Evolutionary conservation across 2,888 invertebrate genomes (phyloP), one percentile per base, ranked within the genome.

Genomic region (Sturmia bella): DNA sequence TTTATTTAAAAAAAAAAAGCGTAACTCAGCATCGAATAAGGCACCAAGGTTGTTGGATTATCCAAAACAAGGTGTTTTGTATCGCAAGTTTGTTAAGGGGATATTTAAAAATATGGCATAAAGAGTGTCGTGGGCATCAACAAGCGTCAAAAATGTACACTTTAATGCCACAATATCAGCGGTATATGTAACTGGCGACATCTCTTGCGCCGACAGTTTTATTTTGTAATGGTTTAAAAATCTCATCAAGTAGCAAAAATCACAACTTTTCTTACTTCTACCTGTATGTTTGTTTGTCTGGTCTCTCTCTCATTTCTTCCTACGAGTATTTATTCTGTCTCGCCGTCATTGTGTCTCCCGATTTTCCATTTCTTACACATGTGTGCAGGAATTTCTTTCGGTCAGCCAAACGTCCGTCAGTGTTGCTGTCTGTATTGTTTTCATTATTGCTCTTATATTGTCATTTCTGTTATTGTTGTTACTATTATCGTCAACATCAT

Each of bases 401-500:
- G 45, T 48, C 27, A 50, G 37, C 21, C 7, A 50, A 41, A n/a
- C 11, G 12, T 6, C 1, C 17, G 12, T 54, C 73, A 52, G 41
- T 66, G 39, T 37, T 70, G 39, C 24, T 48, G 21, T 15, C 15
- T 56, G 24, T n/a, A n/a, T 13, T 27, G 41, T 39, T 63, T 11
- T 3, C 32, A 15, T 21, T 27, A 45, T 61, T 52, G 24, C 63
- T 63, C 5, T 45, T 56, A 27, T 32, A 13, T 24, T 15, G 3
- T 3, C n/a, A 48, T 57, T 45, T 56, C 19, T 32, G 13, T 24
- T 15, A 3, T 3, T 13, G 39, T 57, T 66, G 21, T 56, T 74
- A 27, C 27, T 52, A 68, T 63, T 69, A 77, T 77, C 73, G 73
- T 68, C 78, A 52, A 68, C 61, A 76, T 76, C 76, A 84, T 73